phyloP scores from a whole-genome alignment of 37 sponge, comb jelly and placozoan genomes.

The Ianthella basta region DNA sequence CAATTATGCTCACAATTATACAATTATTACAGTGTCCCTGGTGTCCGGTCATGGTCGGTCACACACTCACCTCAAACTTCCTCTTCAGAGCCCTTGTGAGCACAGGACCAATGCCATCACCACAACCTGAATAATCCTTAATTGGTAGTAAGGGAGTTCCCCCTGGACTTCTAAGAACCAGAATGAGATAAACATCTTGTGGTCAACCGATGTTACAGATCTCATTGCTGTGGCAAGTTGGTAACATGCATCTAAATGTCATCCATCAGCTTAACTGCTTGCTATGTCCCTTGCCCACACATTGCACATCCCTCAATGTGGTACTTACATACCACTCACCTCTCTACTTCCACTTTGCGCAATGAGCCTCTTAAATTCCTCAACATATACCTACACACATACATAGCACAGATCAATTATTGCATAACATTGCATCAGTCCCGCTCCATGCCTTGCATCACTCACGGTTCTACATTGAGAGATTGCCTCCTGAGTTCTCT shows the following conservation, averaged over 20 bases:
- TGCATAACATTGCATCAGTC: neutral
- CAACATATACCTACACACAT: neutral
- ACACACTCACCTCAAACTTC: conserved; percentile 63
- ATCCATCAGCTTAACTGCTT: no score
- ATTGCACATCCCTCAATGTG: no score
- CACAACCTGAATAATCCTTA: conserved; percentile 22
- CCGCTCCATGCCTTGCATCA: neutral
- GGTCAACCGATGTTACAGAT: no score
- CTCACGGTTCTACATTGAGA: conserved; percentile 13
- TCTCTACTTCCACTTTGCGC: neutral
- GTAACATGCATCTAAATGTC: neutral
- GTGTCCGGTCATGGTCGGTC: no score
- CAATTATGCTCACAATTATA: no score
- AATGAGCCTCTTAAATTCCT: neutral
- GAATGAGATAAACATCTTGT: neutral
- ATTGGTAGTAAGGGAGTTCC: neutral
- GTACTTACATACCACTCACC: neutral
- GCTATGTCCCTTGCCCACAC: no score
- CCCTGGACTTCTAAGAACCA: neutral
- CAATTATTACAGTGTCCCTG: no score
- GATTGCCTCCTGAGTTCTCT: neutral
- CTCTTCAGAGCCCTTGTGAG: conserved; percentile 63
- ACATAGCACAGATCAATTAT: neutral
- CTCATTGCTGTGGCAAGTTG: neutral
- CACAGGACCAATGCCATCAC: conserved; percentile 68